phyloP scores from a whole-genome alignment of 1,140 invertebrate species.

The Drosophila persimilis region DNA sequence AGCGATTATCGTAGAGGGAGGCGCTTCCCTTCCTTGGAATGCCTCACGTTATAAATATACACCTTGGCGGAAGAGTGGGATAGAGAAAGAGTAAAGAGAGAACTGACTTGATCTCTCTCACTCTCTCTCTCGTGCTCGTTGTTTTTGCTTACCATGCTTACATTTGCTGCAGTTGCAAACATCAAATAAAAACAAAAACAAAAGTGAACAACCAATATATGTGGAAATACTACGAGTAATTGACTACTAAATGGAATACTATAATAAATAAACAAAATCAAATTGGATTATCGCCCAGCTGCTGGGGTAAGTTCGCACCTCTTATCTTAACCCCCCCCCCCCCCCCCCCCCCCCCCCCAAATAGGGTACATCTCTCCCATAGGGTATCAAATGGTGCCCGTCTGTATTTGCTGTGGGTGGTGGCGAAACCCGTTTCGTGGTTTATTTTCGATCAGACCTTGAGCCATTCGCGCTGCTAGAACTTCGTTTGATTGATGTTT shows the following conservation, averaged over 20 bases:
- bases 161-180: constrained; percentile 42
- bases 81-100: background rate
- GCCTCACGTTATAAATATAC: too few species aligned
- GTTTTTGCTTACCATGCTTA: constrained; percentile 9
- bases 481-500: constrained; percentile 53
- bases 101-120: background rate
- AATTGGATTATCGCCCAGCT: constrained; percentile 51
- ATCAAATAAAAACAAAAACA: constrained; percentile 7
- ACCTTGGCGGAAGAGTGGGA: too few species aligned
- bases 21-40: too few species aligned
- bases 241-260: constrained; percentile 9
- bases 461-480: constrained; percentile 33
- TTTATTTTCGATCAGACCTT: constrained; percentile 49
- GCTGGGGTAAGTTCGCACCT: constrained; percentile 25
- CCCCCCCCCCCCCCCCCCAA: background rate
- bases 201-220: constrained; percentile 20
- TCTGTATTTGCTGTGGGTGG: constrained; percentile 19
- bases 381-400: background rate
- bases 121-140: background rate
- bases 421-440: constrained; percentile 35
- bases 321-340: constrained; percentile 3
- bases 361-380: background rate
- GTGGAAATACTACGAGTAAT: background rate
- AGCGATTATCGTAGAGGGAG: too few species aligned
- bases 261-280: constrained; percentile 39